phyloP scores from a whole-genome alignment of 2,888 invertebrate species.

The Lobophora halterata region DNA sequence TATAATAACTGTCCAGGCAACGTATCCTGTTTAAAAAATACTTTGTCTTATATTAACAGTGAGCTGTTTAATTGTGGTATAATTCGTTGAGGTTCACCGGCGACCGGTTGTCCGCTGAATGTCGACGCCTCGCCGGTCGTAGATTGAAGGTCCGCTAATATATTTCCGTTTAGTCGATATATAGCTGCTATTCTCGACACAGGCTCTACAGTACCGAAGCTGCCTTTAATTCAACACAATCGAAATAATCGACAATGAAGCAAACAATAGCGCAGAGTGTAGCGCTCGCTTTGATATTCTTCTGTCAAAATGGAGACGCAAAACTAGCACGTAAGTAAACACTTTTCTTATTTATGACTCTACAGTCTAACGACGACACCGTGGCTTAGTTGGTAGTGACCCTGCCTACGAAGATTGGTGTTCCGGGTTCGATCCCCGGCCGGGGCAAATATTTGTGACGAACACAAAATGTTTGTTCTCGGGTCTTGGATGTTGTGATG shows the following conservation, averaged over 20 bases:
- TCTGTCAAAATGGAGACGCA: slow-evolving; percentile 43
- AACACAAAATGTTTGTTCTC: no score
- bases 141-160: slow-evolving; percentile 49
- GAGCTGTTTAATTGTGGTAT: slow-evolving; percentile 3
- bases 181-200: slow-evolving; percentile 50
- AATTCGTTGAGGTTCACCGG: slow-evolving; percentile 12
- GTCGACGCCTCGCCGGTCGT: slow-evolving; percentile 26
- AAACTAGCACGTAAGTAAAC: slow-evolving; percentile 61
- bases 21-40: no score
- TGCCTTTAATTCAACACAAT: slow-evolving; percentile 46
- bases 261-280: slow-evolving; percentile 37
- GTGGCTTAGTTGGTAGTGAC: no score
- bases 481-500: no score
- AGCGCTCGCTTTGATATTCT: slow-evolving; percentile 39
- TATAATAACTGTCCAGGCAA: no score
- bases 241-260: slow-evolving; percentile 43
- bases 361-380: no score
- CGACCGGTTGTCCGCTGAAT: slow-evolving; percentile 31
- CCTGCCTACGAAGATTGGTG: no score
- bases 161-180: slow-evolving; percentile 59
- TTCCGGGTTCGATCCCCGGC: no score
- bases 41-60: neutral
- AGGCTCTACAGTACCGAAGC: slow-evolving; percentile 44
- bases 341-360: slow-evolving; percentile 13
- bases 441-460: no score